Conservation (phyloP, 2,888 invertebrate species). For the Drosophila emarginata region DNA sequence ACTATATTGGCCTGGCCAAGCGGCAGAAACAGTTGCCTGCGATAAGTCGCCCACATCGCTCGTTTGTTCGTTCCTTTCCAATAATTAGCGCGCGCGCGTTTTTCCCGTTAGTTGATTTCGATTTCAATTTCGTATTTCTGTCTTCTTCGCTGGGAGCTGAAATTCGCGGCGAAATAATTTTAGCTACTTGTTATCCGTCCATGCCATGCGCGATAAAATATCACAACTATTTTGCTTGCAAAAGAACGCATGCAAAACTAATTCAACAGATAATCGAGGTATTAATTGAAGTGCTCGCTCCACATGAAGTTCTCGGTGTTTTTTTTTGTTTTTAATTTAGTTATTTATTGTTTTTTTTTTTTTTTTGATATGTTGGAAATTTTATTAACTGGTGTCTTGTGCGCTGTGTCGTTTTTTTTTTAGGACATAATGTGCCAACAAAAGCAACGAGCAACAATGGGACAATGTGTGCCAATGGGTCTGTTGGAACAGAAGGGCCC, state of each 20-base stretch:
- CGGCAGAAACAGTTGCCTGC: conserved; percentile 71
- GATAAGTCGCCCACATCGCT: conserved; percentile 70
- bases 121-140: neutral
- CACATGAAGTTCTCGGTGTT: neutral
- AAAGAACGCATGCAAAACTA: conserved; percentile 82
- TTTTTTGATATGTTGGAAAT: neutral
- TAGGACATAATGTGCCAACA: conserved; percentile 83
- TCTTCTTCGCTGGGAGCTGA: conserved; percentile 64
- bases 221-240: conserved; percentile 83
- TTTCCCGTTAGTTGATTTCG: conserved; percentile 13
- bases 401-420: conserved; percentile 22
- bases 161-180: conserved; percentile 81
- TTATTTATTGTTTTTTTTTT: neutral
- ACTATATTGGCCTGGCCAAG: conserved; percentile 33
- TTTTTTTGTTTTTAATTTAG: neutral
- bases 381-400: conserved; percentile 7
- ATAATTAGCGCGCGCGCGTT: conserved; percentile 1
- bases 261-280: conserved; percentile 82
- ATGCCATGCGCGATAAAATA: conserved; percentile 84
- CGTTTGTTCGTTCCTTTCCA: conserved; percentile 25
- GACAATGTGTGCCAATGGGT: conserved; percentile 83
- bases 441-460: conserved; percentile 82
- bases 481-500: conserved; percentile 83
- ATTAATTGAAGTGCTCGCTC: conserved; percentile 46
- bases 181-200: conserved; percentile 81